Conservation (phyloP, 2,113 vertebrate genomes). For the Macroglossus sobrinus region DNA sequence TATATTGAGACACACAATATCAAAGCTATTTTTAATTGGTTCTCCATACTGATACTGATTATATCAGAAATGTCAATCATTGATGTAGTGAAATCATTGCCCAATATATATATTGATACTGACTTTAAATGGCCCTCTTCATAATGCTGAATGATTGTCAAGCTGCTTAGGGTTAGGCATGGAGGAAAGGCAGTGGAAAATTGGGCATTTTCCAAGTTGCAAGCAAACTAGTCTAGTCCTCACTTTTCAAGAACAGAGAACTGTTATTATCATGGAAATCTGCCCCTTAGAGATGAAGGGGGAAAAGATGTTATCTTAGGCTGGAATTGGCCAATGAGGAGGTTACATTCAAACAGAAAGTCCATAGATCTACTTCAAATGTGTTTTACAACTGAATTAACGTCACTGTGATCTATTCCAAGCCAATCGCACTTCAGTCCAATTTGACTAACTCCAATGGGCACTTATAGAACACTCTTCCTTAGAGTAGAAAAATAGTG, state of each 20-base stretch:
- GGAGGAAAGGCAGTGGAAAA: background rate
- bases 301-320: background rate
- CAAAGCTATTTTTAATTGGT: constrained; percentile 33
- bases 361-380: constrained; percentile 36
- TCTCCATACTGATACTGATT: background rate
- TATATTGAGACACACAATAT: background rate
- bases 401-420: constrained; percentile 42
- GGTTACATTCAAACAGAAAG: constrained; percentile 15
- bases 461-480: constrained; percentile 51
- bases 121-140: background rate
- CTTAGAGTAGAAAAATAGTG: constrained; percentile 37
- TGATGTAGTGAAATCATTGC: background rate
- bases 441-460: constrained; percentile 52
- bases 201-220: background rate
- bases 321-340: constrained; percentile 6
- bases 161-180: background rate
- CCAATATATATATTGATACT: background rate
- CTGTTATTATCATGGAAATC: constrained; percentile 12
- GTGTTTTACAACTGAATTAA: constrained; percentile 22
- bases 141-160: background rate
- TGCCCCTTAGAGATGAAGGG: background rate
- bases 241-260: background rate
- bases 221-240: background rate
- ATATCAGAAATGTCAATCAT: background rate
- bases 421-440: constrained; percentile 25